Conservation (phyloP, 2,113 vertebrate species). For the Stegastes partitus region DNA sequence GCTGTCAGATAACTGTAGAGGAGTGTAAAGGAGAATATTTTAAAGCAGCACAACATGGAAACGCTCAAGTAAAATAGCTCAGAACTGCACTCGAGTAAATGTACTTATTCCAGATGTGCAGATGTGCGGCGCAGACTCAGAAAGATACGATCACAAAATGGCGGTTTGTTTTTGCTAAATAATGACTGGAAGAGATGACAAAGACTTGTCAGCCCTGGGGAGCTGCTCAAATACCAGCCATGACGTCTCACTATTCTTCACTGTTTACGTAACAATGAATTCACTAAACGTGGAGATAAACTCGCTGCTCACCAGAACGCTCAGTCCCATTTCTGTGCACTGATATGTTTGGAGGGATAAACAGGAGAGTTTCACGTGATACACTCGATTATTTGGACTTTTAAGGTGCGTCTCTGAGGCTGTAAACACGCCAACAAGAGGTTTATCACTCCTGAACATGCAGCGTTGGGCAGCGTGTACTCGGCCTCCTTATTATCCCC, state of each 20-base stretch:
- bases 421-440: background rate
- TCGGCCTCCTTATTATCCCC: background rate
- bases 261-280: constrained; percentile 40
- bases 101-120: background rate
- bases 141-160: background rate
- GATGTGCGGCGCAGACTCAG: background rate
- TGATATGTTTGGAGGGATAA: background rate
- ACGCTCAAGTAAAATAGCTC: no score
- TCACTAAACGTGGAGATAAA: constrained; percentile 9
- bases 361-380: background rate
- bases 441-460: no score
- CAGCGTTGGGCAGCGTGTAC: no score
- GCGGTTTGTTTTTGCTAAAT: constrained; percentile 5
- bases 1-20: no score
- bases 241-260: constrained; percentile 41
- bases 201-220: constrained; percentile 7
- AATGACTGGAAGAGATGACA: constrained; percentile 17
- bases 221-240: constrained; percentile 26
- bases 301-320: background rate
- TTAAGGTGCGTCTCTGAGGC: background rate
- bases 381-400: background rate
- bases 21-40: no score
- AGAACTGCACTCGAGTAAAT: no score
- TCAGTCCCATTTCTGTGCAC: background rate
- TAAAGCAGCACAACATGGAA: no score